A percentile compares a stretch with the other conserved stretches of the same genome.
Evolutionary conservation across 1,140 invertebrate species (phyloP).

Genomic region (Chlorops oryzae): DNA sequence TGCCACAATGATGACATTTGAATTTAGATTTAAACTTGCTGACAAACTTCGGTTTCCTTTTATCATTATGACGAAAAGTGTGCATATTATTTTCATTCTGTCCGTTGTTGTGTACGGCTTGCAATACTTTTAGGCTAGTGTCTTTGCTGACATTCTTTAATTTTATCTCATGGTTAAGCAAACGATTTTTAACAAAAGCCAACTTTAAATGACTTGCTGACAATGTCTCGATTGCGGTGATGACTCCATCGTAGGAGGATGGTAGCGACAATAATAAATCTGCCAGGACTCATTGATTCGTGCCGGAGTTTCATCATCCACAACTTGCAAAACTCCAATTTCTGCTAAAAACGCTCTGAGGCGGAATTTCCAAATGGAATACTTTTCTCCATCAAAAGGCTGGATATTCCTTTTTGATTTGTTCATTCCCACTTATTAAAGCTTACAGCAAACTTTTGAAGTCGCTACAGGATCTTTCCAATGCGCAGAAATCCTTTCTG

Average conservation of each 20-base stretch:
- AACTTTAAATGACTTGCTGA: constrained; percentile 37
- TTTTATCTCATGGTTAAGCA: constrained; percentile 48
- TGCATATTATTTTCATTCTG: background rate
- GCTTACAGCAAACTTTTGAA: too few species aligned
- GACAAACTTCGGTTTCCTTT: constrained; percentile 7
- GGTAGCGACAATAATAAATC: constrained; percentile 44
- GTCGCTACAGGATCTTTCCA: too few species aligned
- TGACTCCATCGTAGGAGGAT: constrained; percentile 34
- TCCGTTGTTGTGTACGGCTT: constrained; percentile 11
- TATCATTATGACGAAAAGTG: constrained; percentile 5
- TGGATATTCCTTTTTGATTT: too few species aligned
- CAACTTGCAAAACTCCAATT: too few species aligned
- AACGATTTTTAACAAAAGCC: constrained; percentile 42
- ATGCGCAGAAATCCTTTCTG: too few species aligned
- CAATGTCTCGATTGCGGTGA: constrained; percentile 47
- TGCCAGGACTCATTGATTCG: constrained; percentile 30
- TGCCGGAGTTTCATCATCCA: too few species aligned
- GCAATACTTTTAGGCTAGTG: constrained; percentile 28
- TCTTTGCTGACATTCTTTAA: too few species aligned
- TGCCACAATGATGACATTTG: constrained; percentile 33
- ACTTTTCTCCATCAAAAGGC: too few species aligned
- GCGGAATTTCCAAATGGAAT: too few species aligned
- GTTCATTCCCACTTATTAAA: too few species aligned
- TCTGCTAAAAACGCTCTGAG: too few species aligned
- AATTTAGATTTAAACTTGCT: too few species aligned